These are phyloP conservation scores for Cheirogaleus major DNA, from an alignment of 2,797 vertebrate genomes.

Conservation along the genomic window DNA sequence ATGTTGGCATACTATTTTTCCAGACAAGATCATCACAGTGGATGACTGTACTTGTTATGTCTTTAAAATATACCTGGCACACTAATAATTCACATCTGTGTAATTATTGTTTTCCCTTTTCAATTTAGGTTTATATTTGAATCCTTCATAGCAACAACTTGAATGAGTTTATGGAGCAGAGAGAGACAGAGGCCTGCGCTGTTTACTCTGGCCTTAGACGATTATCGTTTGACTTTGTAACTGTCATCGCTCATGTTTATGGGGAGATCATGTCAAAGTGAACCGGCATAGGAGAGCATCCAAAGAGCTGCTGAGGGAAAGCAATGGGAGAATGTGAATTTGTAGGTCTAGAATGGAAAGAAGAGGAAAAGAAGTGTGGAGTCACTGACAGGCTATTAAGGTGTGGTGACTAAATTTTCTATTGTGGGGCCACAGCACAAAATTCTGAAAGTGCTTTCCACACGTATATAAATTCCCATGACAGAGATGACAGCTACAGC, in stretches of 20 bases:
- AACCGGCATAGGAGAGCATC: fast-evolving
- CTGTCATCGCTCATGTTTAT: fast-evolving
- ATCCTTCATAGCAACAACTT: not conserved
- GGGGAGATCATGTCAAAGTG: not conserved
- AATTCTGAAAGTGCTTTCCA: not conserved
- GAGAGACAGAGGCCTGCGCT: not conserved
- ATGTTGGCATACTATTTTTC: not conserved
- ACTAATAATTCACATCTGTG: constrained; percentile 67
- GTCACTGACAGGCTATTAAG: not conserved
- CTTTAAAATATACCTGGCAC: constrained; percentile 77
- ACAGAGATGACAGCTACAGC: fast-evolving
- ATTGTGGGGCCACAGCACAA: not conserved
- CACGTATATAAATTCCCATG: fast-evolving
- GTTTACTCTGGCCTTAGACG: not conserved
- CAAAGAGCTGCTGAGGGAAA: not conserved
- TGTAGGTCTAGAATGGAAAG: not conserved
- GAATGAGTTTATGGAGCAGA: not conserved
- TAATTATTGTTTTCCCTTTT: constrained; percentile 55
- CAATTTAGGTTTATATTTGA: not conserved
- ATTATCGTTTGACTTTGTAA: fast-evolving
- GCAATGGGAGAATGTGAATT: fast-evolving
- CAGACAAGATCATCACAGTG: constrained; percentile 53
- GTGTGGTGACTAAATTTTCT: not conserved
- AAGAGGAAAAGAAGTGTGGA: not conserved
- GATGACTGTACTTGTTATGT: constrained; percentile 66